Evolutionary conservation across 2,797 vertebrate species (phyloP).

Genomic region (Sebastes kiyomatsui): DNA sequence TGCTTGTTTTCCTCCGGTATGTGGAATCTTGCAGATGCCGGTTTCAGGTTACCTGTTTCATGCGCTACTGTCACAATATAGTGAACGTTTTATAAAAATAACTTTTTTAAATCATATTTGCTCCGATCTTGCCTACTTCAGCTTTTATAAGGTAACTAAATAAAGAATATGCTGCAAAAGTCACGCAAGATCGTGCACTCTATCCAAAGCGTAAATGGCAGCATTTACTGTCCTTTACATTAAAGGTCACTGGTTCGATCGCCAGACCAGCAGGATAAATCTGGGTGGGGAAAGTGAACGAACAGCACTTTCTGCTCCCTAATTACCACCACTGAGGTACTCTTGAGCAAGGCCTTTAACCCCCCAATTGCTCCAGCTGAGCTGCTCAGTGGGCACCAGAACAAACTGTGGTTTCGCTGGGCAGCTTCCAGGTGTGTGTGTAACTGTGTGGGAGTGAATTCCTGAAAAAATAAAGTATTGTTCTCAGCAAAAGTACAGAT

Average conservation of each 20-base stretch:
- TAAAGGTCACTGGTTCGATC: conserved; percentile 15
- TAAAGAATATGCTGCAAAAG: background rate
- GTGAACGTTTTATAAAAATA: no score
- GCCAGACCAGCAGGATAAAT: background rate
- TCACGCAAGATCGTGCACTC: background rate
- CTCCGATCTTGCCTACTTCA: no score
- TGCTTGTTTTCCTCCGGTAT: no score
- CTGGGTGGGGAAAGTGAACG: conserved; percentile 1
- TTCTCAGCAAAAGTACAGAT: background rate
- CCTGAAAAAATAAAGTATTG: background rate
- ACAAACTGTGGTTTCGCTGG: background rate
- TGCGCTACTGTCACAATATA: no score
- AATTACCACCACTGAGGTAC: conserved; percentile 25
- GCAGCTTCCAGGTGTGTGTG: background rate
- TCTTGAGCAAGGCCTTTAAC: background rate
- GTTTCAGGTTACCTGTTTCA: no score
- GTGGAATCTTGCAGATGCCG: no score
- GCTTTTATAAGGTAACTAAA: background rate
- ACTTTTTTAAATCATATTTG: no score
- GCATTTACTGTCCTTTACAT: background rate
- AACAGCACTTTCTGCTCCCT: background rate
- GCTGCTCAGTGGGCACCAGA: background rate
- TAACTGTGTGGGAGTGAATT: background rate
- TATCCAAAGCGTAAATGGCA: background rate
- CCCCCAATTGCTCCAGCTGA: background rate